Conservation (phyloP, 2,113 vertebrate species). For the Pluvialis apricaria region DNA sequence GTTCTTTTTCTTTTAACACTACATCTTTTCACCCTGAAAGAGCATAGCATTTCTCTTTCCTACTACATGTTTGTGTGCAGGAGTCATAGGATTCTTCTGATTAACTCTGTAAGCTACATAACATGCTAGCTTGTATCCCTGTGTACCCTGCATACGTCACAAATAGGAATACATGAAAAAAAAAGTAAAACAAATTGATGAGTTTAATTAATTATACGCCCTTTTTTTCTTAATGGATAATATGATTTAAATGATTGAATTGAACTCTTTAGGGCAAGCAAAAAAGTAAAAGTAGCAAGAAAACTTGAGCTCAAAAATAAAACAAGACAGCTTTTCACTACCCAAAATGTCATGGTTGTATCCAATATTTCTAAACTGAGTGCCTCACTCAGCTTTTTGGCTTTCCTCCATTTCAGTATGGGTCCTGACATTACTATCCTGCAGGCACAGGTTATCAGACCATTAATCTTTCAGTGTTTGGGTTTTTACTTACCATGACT, state of each 20-base stretch:
- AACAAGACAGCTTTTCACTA: background rate
- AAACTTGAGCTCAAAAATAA: background rate
- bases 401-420: background rate
- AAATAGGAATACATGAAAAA: background rate
- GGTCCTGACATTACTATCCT: background rate
- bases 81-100: background rate
- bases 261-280: background rate
- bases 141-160: background rate
- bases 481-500: background rate
- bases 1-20: background rate
- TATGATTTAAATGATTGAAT: background rate
- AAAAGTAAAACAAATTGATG: fast-evolving
- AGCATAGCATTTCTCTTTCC: background rate
- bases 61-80: background rate
- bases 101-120: background rate
- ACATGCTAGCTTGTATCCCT: fast-evolving
- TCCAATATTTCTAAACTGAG: background rate
- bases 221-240: background rate
- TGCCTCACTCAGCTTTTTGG: background rate
- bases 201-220: background rate
- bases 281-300: background rate
- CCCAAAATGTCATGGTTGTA: background rate
- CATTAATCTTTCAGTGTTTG: background rate
- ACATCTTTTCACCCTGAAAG: background rate
- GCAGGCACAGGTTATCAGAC: background rate